Base-by-base conservation (phyloP, 2,888 invertebrate genomes). In the Lissonota sp. region DNA sequence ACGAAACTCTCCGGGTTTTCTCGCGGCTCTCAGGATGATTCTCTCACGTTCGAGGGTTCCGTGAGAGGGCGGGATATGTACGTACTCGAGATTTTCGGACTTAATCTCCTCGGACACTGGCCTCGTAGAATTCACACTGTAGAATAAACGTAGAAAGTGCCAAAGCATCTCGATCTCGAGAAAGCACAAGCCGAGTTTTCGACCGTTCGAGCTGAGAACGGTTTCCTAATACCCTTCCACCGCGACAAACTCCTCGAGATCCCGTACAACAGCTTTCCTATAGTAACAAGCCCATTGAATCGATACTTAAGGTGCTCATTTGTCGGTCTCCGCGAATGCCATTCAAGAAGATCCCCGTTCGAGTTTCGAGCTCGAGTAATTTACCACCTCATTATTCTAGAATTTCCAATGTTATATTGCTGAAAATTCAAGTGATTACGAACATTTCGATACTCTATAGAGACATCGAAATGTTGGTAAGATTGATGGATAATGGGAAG, bases 211-310 rank as follows among this genome's bases (percentile, higher is more conserved):
- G 44, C 49, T 64, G 72, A 62, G 63, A 60, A 39, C 7, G 53
- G 37, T 71, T 69, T 70, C 75, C 60, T 71, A 78, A 78, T 81
- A 78, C 71, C 70, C 55, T 74, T n/a, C 57, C 49, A 66, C 42
- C 49, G 67, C 44, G 71, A 66, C 53, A 37, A 71, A 71, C 67
- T 72, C 74, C 51, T 49, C 63, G 67, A 57, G 57, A 75, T 63
- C 49, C 67, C 60, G 42, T 70, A 8, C 40, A 77, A 49, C 51
- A 62, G 14, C 64, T 44, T 46, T 49, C 16, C n/a, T 64, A 69
- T 39, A 53, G 46, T 60, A 66, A 67, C 53, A 60, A 26, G 63
- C 44, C 70, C 44, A 60, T 60, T 66, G 70, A 74, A 60, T 66
- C 74, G 73, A 78, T 71, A 49, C 64, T 71, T 55, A 42, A 51